Evolutionary conservation across 1,140 invertebrate species (phyloP).

Genomic region (Drosophila orena): DNA sequence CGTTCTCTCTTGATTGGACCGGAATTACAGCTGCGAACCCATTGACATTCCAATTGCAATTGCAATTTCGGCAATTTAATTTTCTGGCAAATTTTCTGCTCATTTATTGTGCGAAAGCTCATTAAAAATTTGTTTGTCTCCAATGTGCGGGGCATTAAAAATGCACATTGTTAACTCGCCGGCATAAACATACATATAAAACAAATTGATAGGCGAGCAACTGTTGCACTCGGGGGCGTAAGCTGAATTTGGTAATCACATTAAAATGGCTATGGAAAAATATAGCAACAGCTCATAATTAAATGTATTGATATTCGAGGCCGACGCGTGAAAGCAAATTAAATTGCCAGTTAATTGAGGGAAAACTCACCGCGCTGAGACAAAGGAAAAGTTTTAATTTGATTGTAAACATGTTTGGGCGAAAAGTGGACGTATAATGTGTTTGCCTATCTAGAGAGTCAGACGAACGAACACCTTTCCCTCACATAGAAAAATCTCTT

Average conservation of each 20-base stretch:
- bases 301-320: conserved; percentile 43
- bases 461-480: conserved; percentile 7
- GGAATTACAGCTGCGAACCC: conserved; percentile 8
- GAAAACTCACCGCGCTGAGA: conserved; percentile 21
- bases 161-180: conserved; percentile 52
- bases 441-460: conserved; percentile 12
- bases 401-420: conserved; percentile 14
- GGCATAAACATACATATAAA: conserved; percentile 20
- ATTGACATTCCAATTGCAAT: conserved; percentile 11
- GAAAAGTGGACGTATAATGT: conserved; percentile 24
- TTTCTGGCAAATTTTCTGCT: conserved; percentile 45
- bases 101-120: conserved; percentile 59
- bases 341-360: conserved; percentile 44
- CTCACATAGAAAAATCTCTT: background rate
- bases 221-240: conserved; percentile 39
- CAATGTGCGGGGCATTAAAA: conserved; percentile 45
- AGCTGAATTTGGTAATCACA: conserved; percentile 57
- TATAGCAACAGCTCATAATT: conserved; percentile 32
- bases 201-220: conserved; percentile 56
- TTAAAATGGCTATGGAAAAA: conserved; percentile 65
- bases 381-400: conserved; percentile 50
- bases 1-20: background rate
- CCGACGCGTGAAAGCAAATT: conserved; percentile 28
- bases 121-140: conserved; percentile 63
- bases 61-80: conserved; percentile 45